A percentile compares a stretch with the other conserved stretches of the same genome.
Evolutionary conservation across 2,888 invertebrate genomes (phyloP).

Genomic region (Drosophila engyochracea): DNA sequence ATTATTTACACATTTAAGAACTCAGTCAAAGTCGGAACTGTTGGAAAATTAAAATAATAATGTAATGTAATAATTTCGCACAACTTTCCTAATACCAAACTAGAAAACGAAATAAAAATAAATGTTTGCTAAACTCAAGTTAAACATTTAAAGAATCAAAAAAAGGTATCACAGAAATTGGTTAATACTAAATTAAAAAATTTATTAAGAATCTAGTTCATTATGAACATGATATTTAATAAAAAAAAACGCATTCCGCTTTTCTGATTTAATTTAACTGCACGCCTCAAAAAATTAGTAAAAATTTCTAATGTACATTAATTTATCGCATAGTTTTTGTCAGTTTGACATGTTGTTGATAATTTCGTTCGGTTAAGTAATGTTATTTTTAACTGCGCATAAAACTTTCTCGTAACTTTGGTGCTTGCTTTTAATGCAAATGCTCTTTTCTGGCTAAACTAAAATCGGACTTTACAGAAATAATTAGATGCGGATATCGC

Average conservation of each 20-base stretch:
- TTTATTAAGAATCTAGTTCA: background rate
- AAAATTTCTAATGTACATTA: slow-evolving; percentile 32
- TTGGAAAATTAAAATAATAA: background rate
- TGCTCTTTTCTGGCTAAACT: slow-evolving; percentile 48
- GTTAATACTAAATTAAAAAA: background rate
- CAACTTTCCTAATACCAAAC: background rate
- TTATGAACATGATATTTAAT: background rate
- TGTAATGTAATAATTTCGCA: background rate
- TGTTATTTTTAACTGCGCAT: slow-evolving; percentile 57
- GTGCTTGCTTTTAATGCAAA: slow-evolving; percentile 55
- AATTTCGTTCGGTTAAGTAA: slow-evolving; percentile 57
- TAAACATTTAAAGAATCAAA: too few species aligned
- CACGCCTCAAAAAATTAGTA: slow-evolving; percentile 11
- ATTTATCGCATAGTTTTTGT: slow-evolving; percentile 62
- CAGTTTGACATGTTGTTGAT: slow-evolving; percentile 75
- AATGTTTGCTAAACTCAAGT: background rate
- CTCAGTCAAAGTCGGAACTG: background rate
- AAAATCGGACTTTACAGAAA: slow-evolving; percentile 33
- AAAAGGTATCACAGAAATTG: background rate
- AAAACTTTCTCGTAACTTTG: slow-evolving; percentile 49
- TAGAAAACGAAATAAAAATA: background rate
- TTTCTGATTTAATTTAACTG: slow-evolving; percentile 13
- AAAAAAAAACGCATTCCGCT: background rate
- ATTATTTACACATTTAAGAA: background rate
- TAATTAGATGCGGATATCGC: slow-evolving; percentile 18